phyloP scores from a whole-genome alignment of 1,140 invertebrate species.

The Cherax quadricarinatus region DNA sequence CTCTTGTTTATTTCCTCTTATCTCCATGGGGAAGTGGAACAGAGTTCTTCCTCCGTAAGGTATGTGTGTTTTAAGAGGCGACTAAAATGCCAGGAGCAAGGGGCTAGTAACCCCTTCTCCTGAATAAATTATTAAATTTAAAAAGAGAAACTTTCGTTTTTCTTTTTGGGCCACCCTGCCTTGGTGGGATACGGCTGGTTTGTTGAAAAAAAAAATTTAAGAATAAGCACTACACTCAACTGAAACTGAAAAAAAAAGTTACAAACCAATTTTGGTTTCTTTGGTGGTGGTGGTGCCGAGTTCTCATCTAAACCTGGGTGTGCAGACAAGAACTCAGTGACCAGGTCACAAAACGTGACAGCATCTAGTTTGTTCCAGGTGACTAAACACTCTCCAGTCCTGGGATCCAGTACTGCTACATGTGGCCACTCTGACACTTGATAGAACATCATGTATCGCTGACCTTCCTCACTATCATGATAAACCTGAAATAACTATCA shows the following conservation, averaged over 20 bases:
- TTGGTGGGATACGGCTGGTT: no score
- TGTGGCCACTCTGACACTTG: slow-evolving; percentile 84
- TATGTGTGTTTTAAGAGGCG: no score
- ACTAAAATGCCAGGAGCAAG: no score
- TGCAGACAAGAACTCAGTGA: slow-evolving; percentile 75
- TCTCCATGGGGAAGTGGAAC: no score
- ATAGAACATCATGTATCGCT: slow-evolving; percentile 85
- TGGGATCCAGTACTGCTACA: slow-evolving; percentile 85
- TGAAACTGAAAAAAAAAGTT: background rate
- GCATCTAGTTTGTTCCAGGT: slow-evolving; percentile 80
- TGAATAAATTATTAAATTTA: no score
- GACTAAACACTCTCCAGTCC: slow-evolving; percentile 83
- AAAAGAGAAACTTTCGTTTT: no score
- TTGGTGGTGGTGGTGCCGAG: slow-evolving; percentile 39
- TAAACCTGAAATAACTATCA: slow-evolving; percentile 80
- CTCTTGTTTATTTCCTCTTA: no score
- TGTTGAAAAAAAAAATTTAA: no score
- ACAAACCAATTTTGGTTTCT: slow-evolving; percentile 44
- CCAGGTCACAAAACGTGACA: slow-evolving; percentile 78
- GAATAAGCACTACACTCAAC: no score
- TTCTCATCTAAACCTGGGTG: slow-evolving; percentile 69
- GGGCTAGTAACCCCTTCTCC: no score
- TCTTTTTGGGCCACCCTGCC: no score
- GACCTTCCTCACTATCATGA: slow-evolving; percentile 83
- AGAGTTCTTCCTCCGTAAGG: no score